Conservation (phyloP, 1,140 invertebrate genomes). For the Drosophila subpulchrella region DNA sequence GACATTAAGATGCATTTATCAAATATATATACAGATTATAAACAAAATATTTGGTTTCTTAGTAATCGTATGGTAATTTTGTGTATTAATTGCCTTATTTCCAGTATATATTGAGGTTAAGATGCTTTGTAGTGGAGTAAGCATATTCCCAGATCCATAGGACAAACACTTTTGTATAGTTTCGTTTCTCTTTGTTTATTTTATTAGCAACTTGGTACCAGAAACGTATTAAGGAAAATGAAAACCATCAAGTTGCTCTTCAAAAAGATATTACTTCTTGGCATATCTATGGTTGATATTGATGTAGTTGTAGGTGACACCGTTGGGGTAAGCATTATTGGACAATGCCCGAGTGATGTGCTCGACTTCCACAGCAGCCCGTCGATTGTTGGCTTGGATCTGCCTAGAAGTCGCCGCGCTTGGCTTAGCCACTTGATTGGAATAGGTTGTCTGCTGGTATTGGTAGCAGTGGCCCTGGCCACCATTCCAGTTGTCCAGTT, state of each 20-base stretch:
- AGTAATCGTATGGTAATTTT: too few relatives aligned
- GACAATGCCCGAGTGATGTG: constrained; percentile 15
- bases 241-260: constrained; percentile 1
- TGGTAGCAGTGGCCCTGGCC: background rate
- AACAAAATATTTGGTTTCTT: background rate
- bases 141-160: background rate
- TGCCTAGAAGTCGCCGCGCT: constrained; percentile 4
- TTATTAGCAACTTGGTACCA: constrained; percentile 7
- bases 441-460: background rate
- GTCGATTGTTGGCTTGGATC: constrained; percentile 25
- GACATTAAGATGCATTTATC: constrained; percentile 5
- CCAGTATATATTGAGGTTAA: too few relatives aligned
- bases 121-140: background rate
- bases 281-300: constrained; percentile 26
- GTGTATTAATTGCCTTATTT: too few relatives aligned
- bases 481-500: constrained; percentile 13
- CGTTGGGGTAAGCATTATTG: constrained; percentile 9
- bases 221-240: constrained; percentile 12
- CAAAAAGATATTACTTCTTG: constrained; percentile 1
- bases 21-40: constrained; percentile 9
- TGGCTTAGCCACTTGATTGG: constrained; percentile 12
- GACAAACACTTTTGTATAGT: background rate
- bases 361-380: constrained; percentile 14
- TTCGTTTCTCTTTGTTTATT: constrained; percentile 9
- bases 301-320: constrained; percentile 8